A percentile compares a stretch with the other conserved stretches of the same genome.
These are phyloP conservation scores for Patella ulyssiponensis DNA, from an alignment of 2,888 invertebrate genomes.

Conservation along the genomic window DNA sequence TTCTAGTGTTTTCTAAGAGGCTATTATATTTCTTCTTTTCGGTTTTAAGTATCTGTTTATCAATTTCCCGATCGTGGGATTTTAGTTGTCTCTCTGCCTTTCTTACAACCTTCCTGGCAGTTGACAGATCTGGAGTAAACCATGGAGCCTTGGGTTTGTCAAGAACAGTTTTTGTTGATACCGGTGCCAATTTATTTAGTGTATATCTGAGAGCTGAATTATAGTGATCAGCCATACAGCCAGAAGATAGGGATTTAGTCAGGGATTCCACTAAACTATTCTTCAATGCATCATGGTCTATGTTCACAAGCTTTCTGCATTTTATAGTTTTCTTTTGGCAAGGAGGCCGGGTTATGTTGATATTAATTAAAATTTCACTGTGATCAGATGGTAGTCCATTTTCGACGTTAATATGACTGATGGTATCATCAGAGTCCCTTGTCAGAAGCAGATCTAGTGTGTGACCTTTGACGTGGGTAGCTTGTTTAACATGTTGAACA, in stretches of 20 bases:
- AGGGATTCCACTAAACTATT: not conserved
- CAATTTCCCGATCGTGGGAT: not conserved
- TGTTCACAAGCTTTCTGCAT: not conserved
- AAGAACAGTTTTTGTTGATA: not conserved
- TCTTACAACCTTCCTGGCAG: not conserved
- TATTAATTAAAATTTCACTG: not conserved
- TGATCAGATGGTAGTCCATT: not conserved
- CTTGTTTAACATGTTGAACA: not conserved
- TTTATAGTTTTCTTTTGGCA: not conserved
- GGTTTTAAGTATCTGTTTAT: not conserved
- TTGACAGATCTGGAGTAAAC: slow-evolving; percentile 1
- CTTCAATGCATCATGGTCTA: not conserved
- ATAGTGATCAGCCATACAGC: not conserved
- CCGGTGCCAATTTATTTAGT: not conserved
- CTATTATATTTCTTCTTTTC: not conserved
- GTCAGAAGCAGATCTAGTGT: not conserved
- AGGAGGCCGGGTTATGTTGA: not conserved
- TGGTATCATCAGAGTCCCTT: not conserved
- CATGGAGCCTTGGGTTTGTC: not conserved
- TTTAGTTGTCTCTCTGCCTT: not conserved
- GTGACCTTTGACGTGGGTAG: no score
- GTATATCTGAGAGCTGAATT: not conserved
- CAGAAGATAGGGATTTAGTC: not conserved
- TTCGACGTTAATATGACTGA: not conserved
- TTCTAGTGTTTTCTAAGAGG: not conserved